Evolutionary conservation across 1,140 invertebrate species (phyloP).

Genomic region (Brachionus angularis): DNA sequence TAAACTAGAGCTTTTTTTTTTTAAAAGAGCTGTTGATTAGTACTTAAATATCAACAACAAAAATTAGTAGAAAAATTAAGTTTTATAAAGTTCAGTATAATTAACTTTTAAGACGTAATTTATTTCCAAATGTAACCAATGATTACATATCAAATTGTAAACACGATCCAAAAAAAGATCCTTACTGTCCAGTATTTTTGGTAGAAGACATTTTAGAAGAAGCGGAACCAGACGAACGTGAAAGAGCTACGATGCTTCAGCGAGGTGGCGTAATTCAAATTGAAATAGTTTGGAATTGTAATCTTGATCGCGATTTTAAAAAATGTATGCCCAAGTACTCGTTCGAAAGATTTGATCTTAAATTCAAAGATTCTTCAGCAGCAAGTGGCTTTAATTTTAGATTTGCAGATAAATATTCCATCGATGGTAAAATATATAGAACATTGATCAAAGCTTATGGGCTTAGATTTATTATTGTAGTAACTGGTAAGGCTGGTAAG

Average conservation of each 20-base stretch:
- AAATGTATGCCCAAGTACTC: constrained; percentile 57
- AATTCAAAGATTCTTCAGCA: constrained; percentile 50
- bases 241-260: constrained; percentile 23
- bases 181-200: constrained; percentile 61
- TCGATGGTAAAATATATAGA: constrained; percentile 53
- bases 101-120: constrained; percentile 20
- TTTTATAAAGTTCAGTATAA: no score
- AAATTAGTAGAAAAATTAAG: no score
- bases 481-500: constrained; percentile 43
- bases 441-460: constrained; percentile 54
- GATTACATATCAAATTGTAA: constrained; percentile 35
- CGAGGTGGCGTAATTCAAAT: constrained; percentile 61
- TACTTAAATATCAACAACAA: no score
- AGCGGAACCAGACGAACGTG: constrained; percentile 54
- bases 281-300: constrained; percentile 61
- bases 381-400: constrained; percentile 62
- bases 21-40: no score
- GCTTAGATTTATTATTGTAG: constrained; percentile 44
- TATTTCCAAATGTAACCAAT: constrained; percentile 38
- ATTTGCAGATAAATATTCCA: constrained; percentile 58
- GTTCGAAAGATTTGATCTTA: constrained; percentile 58
- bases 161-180: constrained; percentile 46
- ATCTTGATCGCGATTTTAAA: constrained; percentile 57
- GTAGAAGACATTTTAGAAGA: constrained; percentile 57
- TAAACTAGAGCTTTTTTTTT: no score